Base-by-base conservation (phyloP, 1,140 invertebrate genomes). In the Drosophila athabasca region DNA sequence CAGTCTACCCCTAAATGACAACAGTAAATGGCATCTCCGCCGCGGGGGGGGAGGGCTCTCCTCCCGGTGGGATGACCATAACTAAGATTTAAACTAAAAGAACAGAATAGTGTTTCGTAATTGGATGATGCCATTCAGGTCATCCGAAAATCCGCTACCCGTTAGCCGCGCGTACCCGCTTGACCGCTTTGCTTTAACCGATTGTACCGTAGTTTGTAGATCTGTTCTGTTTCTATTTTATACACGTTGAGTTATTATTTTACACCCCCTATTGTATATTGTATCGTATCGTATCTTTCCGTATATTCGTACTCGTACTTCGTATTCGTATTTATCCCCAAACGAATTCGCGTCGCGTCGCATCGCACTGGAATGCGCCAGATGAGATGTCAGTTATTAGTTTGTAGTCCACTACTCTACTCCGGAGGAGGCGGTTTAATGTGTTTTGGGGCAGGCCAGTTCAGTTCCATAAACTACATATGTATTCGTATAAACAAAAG, bases 241-340 rank as follows among this genome's bases (percentile, higher is more conserved):
- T 48, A 68, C 52, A 69, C 49, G 66, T 69, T 69, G 66, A 69
- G 64, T 69, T 69, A 69, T 69, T 69, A 69, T 69, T 68, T 62
- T 68, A 39, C 54, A 68, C 44, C 50, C 35, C 35, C 11, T 13
- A 39, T 39, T 39, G 35, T 39, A 39, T 39, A 39, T 39, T 39
- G 35, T 39, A 13, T 39, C 64, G 43, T 15, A 54, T 41, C 60
- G 41, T 45, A 45, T 31, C 50, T 46, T 41, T 54, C 53, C 54
- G 51, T 69, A 22, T 68, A 67, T 11, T 39, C 35, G 11, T 39
- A 39, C 35, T 39, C 35, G 11, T 39, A 39, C 35, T 39, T 39
- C 5, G 11, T 68, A 41, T 64, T 68, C 66, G 62, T 68, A 68
- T 66, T 39, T 66, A 58, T 58, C 17, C 24, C 59, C 19, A 69